Percentiles rank a stretch among this genome's conserved stretches.
phyloP scores from a whole-genome alignment of 2,797 vertebrate genomes.

The Bradypodion pumilum region DNA sequence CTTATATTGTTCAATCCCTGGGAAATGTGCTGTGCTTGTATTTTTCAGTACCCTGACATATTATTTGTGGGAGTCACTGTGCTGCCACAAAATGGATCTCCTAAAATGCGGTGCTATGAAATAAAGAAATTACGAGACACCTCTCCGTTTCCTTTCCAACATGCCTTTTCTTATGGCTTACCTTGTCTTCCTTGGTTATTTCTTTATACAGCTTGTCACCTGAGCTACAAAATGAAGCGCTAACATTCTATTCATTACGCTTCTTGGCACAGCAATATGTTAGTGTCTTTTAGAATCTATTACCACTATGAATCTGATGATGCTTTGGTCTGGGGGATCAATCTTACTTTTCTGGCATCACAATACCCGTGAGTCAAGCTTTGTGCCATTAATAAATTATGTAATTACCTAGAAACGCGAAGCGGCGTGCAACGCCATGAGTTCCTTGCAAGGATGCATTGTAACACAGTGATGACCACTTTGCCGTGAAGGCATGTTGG shows the following conservation, averaged over 20 bases:
- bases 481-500: conserved; percentile 31
- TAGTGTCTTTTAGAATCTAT: conserved; percentile 44
- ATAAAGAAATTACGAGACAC: conserved; percentile 13
- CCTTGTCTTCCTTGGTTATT: conserved; percentile 23
- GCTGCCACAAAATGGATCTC: neutral
- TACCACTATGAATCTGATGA: conserved; percentile 39
- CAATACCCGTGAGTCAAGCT: conserved; percentile 43
- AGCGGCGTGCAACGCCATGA: conserved; percentile 49
- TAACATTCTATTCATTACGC: neutral
- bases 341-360: conserved; percentile 46
- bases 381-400: conserved; percentile 65
- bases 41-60: neutral
- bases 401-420: conserved; percentile 57
- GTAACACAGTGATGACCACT: conserved; percentile 41
- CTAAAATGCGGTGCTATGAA: conserved; percentile 22
- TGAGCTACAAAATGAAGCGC: conserved; percentile 15
- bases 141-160: conserved; percentile 35
- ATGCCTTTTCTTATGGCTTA: conserved; percentile 22
- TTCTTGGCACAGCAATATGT: conserved; percentile 23
- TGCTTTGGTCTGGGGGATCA: conserved; percentile 30
- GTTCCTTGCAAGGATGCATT: conserved; percentile 49
- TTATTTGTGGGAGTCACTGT: conserved; percentile 31
- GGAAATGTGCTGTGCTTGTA: neutral
- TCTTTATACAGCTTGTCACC: conserved; percentile 17
- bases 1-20: conserved; percentile 8